A percentile compares a stretch with the other conserved stretches of the same genome.
These are phyloP conservation scores for Rhizoglyphus robini DNA, from an alignment of 1,140 invertebrate species.

Conservation along the genomic window DNA sequence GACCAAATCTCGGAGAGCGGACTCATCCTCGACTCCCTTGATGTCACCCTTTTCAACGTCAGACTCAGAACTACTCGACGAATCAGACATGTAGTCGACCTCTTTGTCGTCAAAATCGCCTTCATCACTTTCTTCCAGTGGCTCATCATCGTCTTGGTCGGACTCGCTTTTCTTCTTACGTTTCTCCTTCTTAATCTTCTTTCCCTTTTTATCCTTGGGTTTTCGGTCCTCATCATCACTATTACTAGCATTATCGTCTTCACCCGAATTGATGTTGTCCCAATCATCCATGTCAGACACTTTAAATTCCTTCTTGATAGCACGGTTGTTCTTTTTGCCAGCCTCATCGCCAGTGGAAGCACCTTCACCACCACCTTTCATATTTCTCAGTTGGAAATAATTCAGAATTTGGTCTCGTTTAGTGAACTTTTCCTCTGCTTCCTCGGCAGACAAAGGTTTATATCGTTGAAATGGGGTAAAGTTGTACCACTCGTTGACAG, in stretches of 20 bases:
- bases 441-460: constrained; percentile 81
- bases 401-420: constrained; percentile 87
- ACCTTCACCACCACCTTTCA: constrained; percentile 59
- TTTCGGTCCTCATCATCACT: constrained; percentile 21
- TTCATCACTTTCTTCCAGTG: constrained; percentile 88
- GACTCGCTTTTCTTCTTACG: constrained; percentile 59
- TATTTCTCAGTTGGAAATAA: constrained; percentile 82
- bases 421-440: constrained; percentile 87
- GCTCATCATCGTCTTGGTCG: constrained; percentile 62
- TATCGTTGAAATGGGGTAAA: constrained; percentile 78
- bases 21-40: constrained; percentile 75
- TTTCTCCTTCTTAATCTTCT: constrained; percentile 18
- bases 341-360: constrained; percentile 50
- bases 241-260: constrained; percentile 33
- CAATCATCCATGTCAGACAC: constrained; percentile 89
- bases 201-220: constrained; percentile 24
- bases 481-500: constrained; percentile 73
- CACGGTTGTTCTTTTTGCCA: constrained; percentile 41
- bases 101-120: constrained; percentile 88
- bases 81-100: constrained; percentile 48
- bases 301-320: constrained; percentile 40
- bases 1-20: constrained; percentile 66
- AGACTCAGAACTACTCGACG: constrained; percentile 45
- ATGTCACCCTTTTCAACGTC: constrained; percentile 49
- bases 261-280: constrained; percentile 61